phyloP scores from a whole-genome alignment of 2,888 invertebrate species.

The Hypena proboscidalis region DNA sequence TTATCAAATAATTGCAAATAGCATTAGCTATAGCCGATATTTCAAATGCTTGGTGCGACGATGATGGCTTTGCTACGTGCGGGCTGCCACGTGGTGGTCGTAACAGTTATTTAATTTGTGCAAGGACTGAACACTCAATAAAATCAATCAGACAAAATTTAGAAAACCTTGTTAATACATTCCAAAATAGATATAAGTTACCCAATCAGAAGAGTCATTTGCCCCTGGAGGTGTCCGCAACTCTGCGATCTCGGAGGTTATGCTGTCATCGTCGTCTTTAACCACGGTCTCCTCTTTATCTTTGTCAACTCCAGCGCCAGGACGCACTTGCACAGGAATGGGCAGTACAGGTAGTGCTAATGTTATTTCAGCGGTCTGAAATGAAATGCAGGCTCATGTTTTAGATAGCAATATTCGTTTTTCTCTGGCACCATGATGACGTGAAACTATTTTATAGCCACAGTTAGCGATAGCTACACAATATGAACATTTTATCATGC shows the following conservation, averaged over 20 bases:
- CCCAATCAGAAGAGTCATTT: constrained; percentile 66
- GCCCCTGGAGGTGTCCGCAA: constrained; percentile 53
- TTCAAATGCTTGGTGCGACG: no score
- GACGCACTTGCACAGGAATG: constrained; percentile 48
- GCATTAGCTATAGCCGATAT: no score
- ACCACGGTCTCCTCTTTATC: constrained; percentile 32
- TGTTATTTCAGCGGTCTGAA: constrained; percentile 45
- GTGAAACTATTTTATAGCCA: no score
- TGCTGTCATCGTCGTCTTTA: constrained; percentile 62
- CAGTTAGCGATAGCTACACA: no score
- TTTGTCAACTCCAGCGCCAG: constrained; percentile 23
- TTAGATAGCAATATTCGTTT: no score
- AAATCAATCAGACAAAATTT: neutral
- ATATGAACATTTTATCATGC: no score
- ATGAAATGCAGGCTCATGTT: neutral
- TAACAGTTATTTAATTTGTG: neutral
- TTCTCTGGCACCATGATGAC: no score
- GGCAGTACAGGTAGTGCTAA: constrained; percentile 46
- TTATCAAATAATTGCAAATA: no score
- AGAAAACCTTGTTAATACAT: neutral
- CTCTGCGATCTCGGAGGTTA: constrained; percentile 64
- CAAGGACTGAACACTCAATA: no score
- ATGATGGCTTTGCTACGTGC: constrained; percentile 40
- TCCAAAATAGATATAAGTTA: constrained; percentile 34
- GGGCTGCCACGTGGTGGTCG: constrained; percentile 57